phyloP scores from a whole-genome alignment of 2,888 invertebrate genomes.

The Dugesia japonica region DNA sequence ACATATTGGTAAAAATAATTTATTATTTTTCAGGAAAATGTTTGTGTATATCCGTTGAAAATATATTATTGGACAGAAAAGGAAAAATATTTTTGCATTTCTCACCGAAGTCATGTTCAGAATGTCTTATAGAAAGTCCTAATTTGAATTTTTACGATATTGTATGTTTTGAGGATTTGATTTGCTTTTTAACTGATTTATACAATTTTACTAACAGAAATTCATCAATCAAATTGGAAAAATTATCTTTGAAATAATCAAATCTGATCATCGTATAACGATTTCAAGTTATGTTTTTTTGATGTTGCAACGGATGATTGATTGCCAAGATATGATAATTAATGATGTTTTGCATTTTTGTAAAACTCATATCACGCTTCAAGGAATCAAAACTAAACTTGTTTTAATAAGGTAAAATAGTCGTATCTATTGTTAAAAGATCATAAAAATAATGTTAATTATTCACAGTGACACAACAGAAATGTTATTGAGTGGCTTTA shows the following conservation, averaged over 20 bases:
- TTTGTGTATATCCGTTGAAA: background rate
- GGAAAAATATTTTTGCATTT: background rate
- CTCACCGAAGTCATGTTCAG: background rate
- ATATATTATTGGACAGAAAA: background rate
- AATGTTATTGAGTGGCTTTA: too few relatives aligned
- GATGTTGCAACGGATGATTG: background rate
- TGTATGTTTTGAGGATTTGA: background rate
- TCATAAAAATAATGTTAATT: too few relatives aligned
- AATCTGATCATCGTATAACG: background rate
- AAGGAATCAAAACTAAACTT: background rate
- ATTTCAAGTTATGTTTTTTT: background rate
- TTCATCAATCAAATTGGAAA: background rate
- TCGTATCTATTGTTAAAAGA: too few relatives aligned
- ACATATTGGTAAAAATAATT: too few relatives aligned
- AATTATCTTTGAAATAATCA: background rate
- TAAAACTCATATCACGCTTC: background rate
- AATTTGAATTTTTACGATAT: background rate
- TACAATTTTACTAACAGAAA: background rate
- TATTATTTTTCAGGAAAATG: background rate
- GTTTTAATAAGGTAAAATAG: background rate
- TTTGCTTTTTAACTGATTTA: background rate
- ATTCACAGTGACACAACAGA: too few relatives aligned
- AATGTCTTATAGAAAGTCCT: background rate
- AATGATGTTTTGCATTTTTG: constrained; percentile 2
- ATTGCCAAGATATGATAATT: constrained; percentile 1